These are phyloP conservation scores for Leucoptera coffeella DNA, from an alignment of 2,888 invertebrate genomes.

Conservation along the genomic window DNA sequence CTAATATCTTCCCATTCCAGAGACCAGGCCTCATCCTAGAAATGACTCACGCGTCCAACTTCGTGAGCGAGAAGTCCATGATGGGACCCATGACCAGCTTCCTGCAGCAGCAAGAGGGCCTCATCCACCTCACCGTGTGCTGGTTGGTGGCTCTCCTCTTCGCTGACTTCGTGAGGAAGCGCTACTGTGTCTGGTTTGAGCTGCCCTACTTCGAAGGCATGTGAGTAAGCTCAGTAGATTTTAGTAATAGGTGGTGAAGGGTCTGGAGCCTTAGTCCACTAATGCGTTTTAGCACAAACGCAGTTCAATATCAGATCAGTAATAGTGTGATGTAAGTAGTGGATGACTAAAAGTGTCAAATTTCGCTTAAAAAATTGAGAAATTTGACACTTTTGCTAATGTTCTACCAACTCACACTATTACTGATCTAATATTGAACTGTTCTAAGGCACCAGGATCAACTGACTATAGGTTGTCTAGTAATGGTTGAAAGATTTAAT, in stretches of 20 bases:
- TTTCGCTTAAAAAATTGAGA: too few species aligned
- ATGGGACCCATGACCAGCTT: slow-evolving; percentile 30
- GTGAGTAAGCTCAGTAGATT: slow-evolving; percentile 20
- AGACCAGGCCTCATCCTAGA: slow-evolving; percentile 35
- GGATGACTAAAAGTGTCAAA: too few species aligned
- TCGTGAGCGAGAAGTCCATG: slow-evolving; percentile 12
- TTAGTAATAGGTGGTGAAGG: not conserved
- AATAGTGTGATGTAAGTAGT: too few species aligned
- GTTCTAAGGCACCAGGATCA: too few species aligned
- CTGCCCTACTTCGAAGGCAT: slow-evolving; percentile 40
- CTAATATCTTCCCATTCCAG: slow-evolving; percentile 13
- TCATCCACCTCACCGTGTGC: slow-evolving; percentile 43
- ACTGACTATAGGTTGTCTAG: too few species aligned
- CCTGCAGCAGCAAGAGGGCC: slow-evolving; percentile 35
- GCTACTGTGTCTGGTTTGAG: slow-evolving; percentile 34
- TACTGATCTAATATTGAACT: too few species aligned
- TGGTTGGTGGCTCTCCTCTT: slow-evolving; percentile 44
- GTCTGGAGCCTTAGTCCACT: too few species aligned
- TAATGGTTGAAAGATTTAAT: too few species aligned
- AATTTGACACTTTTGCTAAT: too few species aligned
- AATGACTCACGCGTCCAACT: slow-evolving; percentile 33
- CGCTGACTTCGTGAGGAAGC: slow-evolving; percentile 38
- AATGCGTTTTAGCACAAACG: too few species aligned
- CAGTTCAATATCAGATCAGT: too few species aligned
- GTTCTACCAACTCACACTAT: too few species aligned